A percentile compares a stretch with the other conserved stretches of the same genome.
These are phyloP conservation scores for Hirundichthys speculiger DNA, from an alignment of 2,113 vertebrate species.

Conservation along the genomic window DNA sequence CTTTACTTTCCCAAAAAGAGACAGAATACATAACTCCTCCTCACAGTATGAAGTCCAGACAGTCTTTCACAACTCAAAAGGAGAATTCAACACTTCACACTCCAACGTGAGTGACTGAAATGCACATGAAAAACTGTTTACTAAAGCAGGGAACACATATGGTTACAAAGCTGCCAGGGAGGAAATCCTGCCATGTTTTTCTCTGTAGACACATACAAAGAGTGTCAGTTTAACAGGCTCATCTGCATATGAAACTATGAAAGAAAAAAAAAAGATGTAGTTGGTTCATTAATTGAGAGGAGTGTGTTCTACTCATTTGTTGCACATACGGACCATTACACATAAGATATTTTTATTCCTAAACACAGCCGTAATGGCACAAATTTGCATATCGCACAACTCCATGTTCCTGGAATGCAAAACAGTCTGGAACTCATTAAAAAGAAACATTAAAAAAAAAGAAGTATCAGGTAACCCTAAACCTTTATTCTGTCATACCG, in stretches of 20 bases:
- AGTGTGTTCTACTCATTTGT: constrained; percentile 6
- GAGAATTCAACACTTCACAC: constrained; percentile 26
- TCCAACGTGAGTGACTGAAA: constrained; percentile 31
- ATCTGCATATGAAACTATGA: constrained; percentile 40
- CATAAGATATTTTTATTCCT: constrained; percentile 17
- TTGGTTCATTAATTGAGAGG: constrained; percentile 38
- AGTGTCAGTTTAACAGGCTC: constrained; percentile 37
- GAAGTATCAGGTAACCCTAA: neutral
- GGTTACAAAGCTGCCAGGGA: constrained; percentile 39
- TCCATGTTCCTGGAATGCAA: constrained; percentile 19
- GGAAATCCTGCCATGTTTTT: constrained; percentile 45
- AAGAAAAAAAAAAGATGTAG: neutral
- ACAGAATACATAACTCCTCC: constrained; percentile 12
- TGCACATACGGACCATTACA: neutral
- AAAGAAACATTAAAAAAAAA: constrained; percentile 27
- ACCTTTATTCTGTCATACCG: too few species aligned
- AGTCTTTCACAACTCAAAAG: constrained; percentile 20
- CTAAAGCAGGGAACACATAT: constrained; percentile 38
- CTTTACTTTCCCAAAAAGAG: neutral
- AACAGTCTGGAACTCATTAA: constrained; percentile 24
- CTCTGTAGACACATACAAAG: constrained; percentile 56
- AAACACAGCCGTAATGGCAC: constrained; percentile 14
- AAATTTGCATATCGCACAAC: constrained; percentile 41
- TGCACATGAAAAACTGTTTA: constrained; percentile 48
- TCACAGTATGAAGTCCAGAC: constrained; percentile 3